A percentile compares a stretch with the other conserved stretches of the same genome.
phyloP scores from a whole-genome alignment of 2,888 invertebrate genomes.

The Sphaerophoria rueppellii region DNA sequence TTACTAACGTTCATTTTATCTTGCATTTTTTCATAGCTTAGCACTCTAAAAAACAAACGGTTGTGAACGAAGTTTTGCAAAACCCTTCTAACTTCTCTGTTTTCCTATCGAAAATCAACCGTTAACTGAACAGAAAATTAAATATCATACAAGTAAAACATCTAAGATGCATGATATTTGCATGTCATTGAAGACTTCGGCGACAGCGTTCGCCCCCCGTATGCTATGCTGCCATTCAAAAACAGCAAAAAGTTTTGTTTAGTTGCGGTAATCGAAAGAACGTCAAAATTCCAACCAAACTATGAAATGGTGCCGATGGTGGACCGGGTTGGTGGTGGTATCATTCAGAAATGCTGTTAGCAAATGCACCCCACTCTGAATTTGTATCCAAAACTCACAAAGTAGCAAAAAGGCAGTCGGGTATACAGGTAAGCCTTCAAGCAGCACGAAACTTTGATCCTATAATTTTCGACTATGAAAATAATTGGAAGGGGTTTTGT shows the following conservation, averaged over 20 bases:
- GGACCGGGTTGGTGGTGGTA: not conserved
- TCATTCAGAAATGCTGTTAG: not conserved
- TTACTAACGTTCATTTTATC: too few species aligned
- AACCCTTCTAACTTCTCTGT: not conserved
- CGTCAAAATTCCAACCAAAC: slow-evolving; percentile 49
- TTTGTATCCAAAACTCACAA: not conserved
- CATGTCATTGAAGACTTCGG: slow-evolving; percentile 24
- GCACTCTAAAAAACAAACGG: too few species aligned
- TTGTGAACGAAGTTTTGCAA: too few species aligned
- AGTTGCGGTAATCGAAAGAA: slow-evolving; percentile 41
- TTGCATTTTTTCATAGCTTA: too few species aligned
- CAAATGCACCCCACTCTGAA: not conserved
- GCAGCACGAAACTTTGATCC: slow-evolving; percentile 56
- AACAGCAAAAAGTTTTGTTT: slow-evolving; percentile 26
- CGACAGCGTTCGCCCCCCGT: slow-evolving; percentile 2
- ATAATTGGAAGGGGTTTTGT: slow-evolving; percentile 39
- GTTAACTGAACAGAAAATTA: slow-evolving; percentile 9
- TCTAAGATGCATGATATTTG: slow-evolving; percentile 55
- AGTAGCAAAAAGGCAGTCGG: not conserved
- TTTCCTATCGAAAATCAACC: not conserved
- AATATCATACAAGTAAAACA: slow-evolving; percentile 18
- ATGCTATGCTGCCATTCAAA: slow-evolving; percentile 17
- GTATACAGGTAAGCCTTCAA: not conserved
- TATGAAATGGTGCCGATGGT: slow-evolving; percentile 13
- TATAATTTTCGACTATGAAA: slow-evolving; percentile 51